Conservation (phyloP, 2,113 vertebrate genomes). For the Triplophysa tibetana region DNA sequence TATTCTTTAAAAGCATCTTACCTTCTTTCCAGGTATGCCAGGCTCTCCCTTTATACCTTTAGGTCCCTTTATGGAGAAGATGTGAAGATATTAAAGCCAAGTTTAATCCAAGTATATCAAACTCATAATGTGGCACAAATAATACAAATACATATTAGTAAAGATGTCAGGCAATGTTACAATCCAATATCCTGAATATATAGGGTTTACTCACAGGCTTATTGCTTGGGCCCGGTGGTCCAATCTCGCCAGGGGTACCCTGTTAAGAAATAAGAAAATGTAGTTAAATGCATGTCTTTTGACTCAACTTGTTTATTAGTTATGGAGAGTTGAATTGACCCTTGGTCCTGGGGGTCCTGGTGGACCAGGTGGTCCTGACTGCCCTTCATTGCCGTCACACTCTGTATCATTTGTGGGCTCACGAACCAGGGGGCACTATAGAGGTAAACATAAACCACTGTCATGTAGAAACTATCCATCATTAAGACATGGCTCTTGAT, state of each 20-base stretch:
- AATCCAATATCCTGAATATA: not conserved
- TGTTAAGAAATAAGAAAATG: slow-evolving; percentile 35
- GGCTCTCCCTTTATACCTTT: slow-evolving; percentile 60
- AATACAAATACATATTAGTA: too few relatives aligned
- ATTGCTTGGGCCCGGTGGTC: slow-evolving; percentile 70
- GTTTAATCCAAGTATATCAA: not conserved
- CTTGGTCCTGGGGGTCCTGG: slow-evolving; percentile 67
- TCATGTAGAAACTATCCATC: not conserved
- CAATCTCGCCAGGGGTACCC: slow-evolving; percentile 72
- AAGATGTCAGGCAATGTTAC: too few relatives aligned
- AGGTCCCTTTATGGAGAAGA: slow-evolving; percentile 59
- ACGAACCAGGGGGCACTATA: slow-evolving; percentile 74
- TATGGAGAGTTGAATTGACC: slow-evolving; percentile 15
- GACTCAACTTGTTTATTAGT: not conserved
- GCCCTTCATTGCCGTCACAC: slow-evolving; percentile 66
- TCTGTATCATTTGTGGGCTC: slow-evolving; percentile 50
- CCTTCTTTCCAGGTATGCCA: slow-evolving; percentile 67
- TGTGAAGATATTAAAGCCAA: not conserved
- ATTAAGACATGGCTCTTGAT: not conserved
- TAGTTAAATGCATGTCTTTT: not conserved
- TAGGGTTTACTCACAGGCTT: slow-evolving; percentile 70
- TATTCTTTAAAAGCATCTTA: slow-evolving; percentile 35
- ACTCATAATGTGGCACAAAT: too few relatives aligned
- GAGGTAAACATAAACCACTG: not conserved
- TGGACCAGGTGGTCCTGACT: slow-evolving; percentile 59